Evolutionary conservation across 2,888 invertebrate species (phyloP).

Genomic region (Magallana nippona): DNA sequence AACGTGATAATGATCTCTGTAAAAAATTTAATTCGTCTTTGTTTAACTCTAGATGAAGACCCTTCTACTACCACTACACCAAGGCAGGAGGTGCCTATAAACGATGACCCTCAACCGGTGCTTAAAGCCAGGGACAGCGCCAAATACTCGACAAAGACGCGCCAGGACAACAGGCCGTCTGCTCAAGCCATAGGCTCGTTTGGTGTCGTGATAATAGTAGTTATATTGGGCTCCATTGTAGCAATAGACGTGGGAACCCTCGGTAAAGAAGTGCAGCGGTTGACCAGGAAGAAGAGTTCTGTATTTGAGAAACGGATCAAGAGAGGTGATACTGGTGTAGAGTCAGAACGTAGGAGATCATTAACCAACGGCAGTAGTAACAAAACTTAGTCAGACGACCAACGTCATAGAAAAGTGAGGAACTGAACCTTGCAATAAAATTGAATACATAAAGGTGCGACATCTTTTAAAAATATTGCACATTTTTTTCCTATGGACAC

Average conservation of each 20-base stretch:
- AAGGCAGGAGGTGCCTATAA: not conserved
- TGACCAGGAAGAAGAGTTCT: not conserved
- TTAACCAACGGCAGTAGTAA: too few relatives aligned
- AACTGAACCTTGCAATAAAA: not conserved
- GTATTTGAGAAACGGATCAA: not conserved
- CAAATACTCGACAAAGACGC: slow-evolving; percentile 31
- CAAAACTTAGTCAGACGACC: too few relatives aligned
- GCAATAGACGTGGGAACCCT: not conserved
- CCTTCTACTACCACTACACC: not conserved
- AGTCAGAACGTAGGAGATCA: too few relatives aligned
- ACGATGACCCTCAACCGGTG: not conserved
- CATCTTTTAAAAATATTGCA: too few relatives aligned
- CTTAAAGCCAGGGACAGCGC: slow-evolving; percentile 21
- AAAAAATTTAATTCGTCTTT: too few relatives aligned
- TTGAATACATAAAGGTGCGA: too few relatives aligned
- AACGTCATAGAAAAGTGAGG: not conserved
- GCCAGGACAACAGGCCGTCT: slow-evolving; percentile 28
- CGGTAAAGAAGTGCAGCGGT: not conserved
- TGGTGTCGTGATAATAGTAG: slow-evolving; percentile 35
- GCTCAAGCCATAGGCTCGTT: slow-evolving; percentile 33
- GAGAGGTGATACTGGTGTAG: too few relatives aligned
- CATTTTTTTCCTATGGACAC: too few relatives aligned
- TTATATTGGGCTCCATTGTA: not conserved
- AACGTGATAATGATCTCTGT: too few relatives aligned
- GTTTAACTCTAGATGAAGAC: not conserved